phyloP scores from a whole-genome alignment of 2,888 invertebrate species.

The Agelastica alni region DNA sequence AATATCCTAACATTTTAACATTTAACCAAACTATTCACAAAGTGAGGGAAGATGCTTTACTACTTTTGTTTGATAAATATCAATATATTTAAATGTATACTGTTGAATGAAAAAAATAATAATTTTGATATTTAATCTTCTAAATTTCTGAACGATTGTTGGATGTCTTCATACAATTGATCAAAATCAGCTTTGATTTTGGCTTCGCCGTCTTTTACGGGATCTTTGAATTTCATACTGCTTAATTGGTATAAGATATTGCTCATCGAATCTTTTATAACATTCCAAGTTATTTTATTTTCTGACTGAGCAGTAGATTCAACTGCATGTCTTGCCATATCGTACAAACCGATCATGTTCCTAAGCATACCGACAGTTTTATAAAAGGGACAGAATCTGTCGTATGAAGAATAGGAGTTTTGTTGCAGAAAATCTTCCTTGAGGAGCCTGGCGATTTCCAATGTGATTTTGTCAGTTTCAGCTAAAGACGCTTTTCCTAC shows the following conservation, averaged over 20 bases:
- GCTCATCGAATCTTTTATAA: constrained; percentile 96
- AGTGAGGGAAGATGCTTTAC: constrained; percentile 31
- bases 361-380: constrained; percentile 98
- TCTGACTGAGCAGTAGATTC: constrained; percentile 98
- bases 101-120: constrained; percentile 10
- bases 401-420: constrained; percentile 95
- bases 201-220: constrained; percentile 95
- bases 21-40: constrained; percentile 24
- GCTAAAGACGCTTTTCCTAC: constrained; percentile 99
- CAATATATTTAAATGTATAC: constrained; percentile 7
- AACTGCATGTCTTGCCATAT: constrained; percentile 96
- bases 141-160: constrained; percentile 95
- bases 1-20: constrained; percentile 18
- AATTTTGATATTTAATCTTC: constrained; percentile 76
- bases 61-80: constrained; percentile 13
- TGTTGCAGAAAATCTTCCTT: constrained; percentile 99
- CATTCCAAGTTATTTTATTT: constrained; percentile 98
- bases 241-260: constrained; percentile 95
- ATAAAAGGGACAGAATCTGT: constrained; percentile 99
- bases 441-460: constrained; percentile 96
- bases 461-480: constrained; percentile 98
- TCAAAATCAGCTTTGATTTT: constrained; percentile 98
- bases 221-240: constrained; percentile 99
- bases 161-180: constrained; percentile 95
- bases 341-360: constrained; percentile 98